Evolutionary conservation across 2,888 invertebrate genomes (phyloP).

Genomic region (Pterostichus madidus): DNA sequence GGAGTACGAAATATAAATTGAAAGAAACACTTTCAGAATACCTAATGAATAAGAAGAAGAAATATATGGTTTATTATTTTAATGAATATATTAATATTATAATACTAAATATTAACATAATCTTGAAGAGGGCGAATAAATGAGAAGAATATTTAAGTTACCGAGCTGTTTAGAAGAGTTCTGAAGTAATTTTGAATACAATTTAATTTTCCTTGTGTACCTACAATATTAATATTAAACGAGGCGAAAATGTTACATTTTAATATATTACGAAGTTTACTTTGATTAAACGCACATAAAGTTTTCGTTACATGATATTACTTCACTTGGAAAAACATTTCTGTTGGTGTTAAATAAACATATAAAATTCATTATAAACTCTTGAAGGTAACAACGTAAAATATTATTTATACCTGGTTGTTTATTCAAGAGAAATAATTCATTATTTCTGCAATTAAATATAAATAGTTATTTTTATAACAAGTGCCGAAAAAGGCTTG

Average conservation of each 20-base stretch:
- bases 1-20: neutral
- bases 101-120: conserved; percentile 19
- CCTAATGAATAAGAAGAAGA: conserved; percentile 5
- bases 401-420: no score
- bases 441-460: no score
- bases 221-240: conserved; percentile 34
- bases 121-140: neutral
- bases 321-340: no score
- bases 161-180: neutral
- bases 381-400: no score
- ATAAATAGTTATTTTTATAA: no score
- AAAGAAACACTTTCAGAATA: conserved; percentile 5
- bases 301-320: conserved; percentile 2
- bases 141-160: conserved; percentile 28
- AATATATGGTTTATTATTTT: conserved; percentile 16
- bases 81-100: conserved; percentile 38
- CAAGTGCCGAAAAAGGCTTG: no score
- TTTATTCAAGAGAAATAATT: no score
- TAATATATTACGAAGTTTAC: conserved; percentile 36
- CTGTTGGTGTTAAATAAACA: no score
- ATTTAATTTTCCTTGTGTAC: conserved; percentile 25
- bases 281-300: conserved; percentile 25
- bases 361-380: no score
- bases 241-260: conserved; percentile 13
- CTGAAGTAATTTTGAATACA: conserved; percentile 30